A percentile compares a stretch with the other conserved stretches of the same genome.
phyloP scores from a whole-genome alignment of 2,113 vertebrate species.

The Colossoma macropomum region DNA sequence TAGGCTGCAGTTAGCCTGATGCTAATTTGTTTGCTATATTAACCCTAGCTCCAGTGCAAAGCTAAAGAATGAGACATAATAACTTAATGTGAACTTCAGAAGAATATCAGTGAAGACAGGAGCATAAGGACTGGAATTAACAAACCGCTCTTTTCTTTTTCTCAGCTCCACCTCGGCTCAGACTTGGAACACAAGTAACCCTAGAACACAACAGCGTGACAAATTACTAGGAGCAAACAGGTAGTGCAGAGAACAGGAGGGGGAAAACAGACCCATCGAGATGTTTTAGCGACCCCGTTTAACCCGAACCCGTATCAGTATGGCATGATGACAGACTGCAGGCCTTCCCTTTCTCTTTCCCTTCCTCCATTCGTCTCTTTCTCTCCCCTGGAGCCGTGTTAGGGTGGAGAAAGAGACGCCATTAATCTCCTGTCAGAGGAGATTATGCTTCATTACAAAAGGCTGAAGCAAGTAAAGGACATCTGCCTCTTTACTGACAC shows the following conservation, averaged over 20 bases:
- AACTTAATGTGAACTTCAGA: too few species aligned
- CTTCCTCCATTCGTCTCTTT: conserved; percentile 35
- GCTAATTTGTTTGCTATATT: too few species aligned
- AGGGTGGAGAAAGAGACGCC: conserved; percentile 45
- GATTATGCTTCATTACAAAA: conserved; percentile 62
- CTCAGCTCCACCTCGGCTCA: too few species aligned
- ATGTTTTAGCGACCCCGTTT: conserved; percentile 49
- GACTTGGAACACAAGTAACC: background rate
- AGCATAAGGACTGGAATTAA: too few species aligned
- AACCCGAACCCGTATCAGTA: conserved; percentile 39
- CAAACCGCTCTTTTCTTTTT: too few species aligned
- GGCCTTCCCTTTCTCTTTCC: conserved; percentile 44
- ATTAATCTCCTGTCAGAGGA: conserved; percentile 62
- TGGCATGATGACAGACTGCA: conserved; percentile 57
- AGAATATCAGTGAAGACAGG: too few species aligned
- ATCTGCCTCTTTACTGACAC: conserved; percentile 37
- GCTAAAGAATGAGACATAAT: too few species aligned
- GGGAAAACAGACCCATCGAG: conserved; percentile 4
- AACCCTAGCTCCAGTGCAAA: too few species aligned
- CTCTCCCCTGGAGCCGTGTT: conserved; percentile 26
- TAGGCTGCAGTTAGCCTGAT: too few species aligned
- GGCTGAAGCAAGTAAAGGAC: conserved; percentile 58
- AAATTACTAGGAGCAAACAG: conserved; percentile 16
- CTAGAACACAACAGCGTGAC: background rate
- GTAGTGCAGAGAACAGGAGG: background rate